These are phyloP conservation scores for Fukomys damarensis DNA, from an alignment of 2,113 vertebrate species.

Conservation along the genomic window DNA sequence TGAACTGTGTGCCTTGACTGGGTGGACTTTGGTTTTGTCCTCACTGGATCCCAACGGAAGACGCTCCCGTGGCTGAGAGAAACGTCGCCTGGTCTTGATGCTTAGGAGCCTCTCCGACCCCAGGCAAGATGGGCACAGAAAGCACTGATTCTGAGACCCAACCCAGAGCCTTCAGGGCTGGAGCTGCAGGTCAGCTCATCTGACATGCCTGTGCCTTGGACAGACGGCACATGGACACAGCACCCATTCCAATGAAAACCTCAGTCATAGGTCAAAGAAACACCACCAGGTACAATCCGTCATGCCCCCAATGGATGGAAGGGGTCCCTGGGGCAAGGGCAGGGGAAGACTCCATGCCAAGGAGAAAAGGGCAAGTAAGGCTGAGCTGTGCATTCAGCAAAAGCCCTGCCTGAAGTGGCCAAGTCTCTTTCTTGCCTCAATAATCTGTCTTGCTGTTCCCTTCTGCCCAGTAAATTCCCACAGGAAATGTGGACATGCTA, in stretches of 20 bases:
- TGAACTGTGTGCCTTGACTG: background rate
- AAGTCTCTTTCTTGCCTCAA: background rate
- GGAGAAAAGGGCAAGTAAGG: background rate
- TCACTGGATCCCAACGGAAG: background rate
- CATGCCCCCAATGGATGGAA: background rate
- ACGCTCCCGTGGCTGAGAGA: background rate
- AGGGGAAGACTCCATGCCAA: background rate
- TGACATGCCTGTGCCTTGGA: conserved; percentile 56
- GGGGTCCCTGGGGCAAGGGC: background rate
- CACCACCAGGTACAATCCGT: conserved; percentile 45
- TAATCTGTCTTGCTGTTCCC: background rate
- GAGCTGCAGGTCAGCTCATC: conserved; percentile 66
- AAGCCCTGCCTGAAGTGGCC: background rate
- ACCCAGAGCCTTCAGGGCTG: conserved; percentile 64
- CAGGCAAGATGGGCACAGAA: conserved; percentile 39
- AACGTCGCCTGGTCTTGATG: background rate
- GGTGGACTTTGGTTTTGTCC: background rate
- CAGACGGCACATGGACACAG: conserved; percentile 58
- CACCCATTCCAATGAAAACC: conserved; percentile 53
- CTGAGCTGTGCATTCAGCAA: background rate
- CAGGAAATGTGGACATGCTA: background rate
- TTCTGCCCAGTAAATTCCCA: background rate
- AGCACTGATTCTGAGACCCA: conserved; percentile 64
- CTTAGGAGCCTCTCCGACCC: conserved; percentile 6
- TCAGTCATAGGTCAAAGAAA: conserved; percentile 65